Conservation (phyloP, 2,797 vertebrate species). For the Bovichtus diacanthus region DNA sequence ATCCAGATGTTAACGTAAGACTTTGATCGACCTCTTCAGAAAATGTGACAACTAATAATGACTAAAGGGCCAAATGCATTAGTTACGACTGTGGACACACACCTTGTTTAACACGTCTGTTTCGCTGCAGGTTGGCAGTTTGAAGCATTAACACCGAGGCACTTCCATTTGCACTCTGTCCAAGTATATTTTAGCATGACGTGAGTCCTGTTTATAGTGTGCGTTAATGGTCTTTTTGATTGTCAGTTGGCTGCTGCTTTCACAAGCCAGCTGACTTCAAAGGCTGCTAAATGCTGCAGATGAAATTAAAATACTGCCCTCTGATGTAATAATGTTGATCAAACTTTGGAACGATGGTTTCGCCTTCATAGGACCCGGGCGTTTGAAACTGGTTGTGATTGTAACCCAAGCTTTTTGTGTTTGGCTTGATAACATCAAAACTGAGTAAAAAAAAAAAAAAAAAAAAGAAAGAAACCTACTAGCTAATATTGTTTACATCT, state of each 20-base stretch:
- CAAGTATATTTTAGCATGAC: background rate
- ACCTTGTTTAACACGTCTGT: conserved; percentile 6
- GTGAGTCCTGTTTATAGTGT: background rate
- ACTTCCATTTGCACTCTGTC: background rate
- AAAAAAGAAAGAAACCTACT: background rate
- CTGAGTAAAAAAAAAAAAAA: background rate
- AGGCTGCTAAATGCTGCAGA: conserved; percentile 17
- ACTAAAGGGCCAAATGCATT: background rate
- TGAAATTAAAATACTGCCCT: background rate
- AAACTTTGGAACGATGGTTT: background rate
- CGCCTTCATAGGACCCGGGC: background rate
- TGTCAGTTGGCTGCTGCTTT: conserved; percentile 21
- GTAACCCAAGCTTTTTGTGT: background rate
- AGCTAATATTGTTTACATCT: background rate
- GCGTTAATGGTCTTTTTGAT: conserved; percentile 19
- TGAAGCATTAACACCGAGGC: conserved; percentile 21
- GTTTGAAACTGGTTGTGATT: background rate
- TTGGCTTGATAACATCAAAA: background rate
- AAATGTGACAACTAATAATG: background rate
- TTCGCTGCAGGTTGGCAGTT: background rate
- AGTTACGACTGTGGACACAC: background rate
- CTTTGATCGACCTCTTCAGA: background rate
- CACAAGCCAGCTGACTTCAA: conserved; percentile 20
- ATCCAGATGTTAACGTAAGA: conserved; percentile 31
- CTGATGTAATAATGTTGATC: background rate